These are phyloP conservation scores for Oryzias melastigma DNA, from an alignment of 2,113 vertebrate species.

Conservation along the genomic window DNA sequence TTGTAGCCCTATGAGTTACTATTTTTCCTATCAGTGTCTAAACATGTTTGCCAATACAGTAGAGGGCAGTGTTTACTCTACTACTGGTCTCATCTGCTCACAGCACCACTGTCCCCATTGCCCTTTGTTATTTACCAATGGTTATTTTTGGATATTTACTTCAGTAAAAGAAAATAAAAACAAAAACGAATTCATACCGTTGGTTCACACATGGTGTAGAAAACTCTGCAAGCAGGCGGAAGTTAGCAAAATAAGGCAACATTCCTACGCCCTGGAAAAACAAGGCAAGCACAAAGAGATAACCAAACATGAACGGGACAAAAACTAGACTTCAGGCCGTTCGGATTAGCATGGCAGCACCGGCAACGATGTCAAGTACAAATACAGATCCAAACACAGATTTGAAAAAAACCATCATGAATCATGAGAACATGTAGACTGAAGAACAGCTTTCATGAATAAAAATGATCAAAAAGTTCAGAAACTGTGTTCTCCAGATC, in stretches of 20 bases:
- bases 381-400: neutral
- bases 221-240: slow-evolving; percentile 95
- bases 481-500: too few relatives aligned
- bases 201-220: slow-evolving; percentile 99
- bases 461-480: too few relatives aligned
- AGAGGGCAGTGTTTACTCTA: too few relatives aligned
- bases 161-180: neutral
- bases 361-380: neutral
- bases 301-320: slow-evolving; percentile 66
- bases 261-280: slow-evolving; percentile 83
- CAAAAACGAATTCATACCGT: slow-evolving; percentile 81
- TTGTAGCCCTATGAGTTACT: too few relatives aligned
- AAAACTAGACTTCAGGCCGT: slow-evolving; percentile 40
- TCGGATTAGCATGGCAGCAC: slow-evolving; percentile 5
- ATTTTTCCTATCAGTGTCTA: too few relatives aligned
- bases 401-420: neutral
- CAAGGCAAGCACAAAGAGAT: slow-evolving; percentile 67
- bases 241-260: slow-evolving; percentile 93
- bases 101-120: too few relatives aligned
- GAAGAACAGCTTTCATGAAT: too few relatives aligned
- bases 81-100: too few relatives aligned
- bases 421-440: too few relatives aligned
- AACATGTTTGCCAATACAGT: too few relatives aligned
- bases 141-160: neutral
- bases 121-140: too few relatives aligned